Percentiles rank a stretch among this genome's conserved stretches.
phyloP scores from a whole-genome alignment of 2,888 invertebrate genomes.

The Cheilosia vernalis region DNA sequence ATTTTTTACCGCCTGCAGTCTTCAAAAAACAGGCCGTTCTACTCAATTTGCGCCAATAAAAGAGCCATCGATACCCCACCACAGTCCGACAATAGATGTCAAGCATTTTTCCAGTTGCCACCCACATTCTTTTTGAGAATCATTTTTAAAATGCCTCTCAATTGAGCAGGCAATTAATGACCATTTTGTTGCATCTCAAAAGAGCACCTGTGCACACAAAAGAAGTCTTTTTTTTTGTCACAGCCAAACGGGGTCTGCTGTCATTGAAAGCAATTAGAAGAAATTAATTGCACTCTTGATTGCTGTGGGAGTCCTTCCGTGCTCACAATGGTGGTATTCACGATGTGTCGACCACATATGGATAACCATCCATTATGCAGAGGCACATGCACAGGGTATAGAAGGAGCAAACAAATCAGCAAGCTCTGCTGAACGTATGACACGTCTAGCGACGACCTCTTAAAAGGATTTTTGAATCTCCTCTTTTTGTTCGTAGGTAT shows the following conservation, averaged over 20 bases:
- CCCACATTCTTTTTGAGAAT: too few species aligned
- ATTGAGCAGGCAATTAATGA: too few species aligned
- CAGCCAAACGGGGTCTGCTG: not conserved
- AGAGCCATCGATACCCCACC: too few species aligned
- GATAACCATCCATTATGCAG: slow-evolving; percentile 14
- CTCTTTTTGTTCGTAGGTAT: slow-evolving; percentile 1
- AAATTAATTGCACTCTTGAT: slow-evolving; percentile 67
- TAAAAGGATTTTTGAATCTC: slow-evolving; percentile 17
- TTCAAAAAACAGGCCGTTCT: too few species aligned
- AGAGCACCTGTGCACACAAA: not conserved
- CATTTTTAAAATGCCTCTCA: too few species aligned
- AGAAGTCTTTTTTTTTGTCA: not conserved
- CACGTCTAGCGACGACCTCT: slow-evolving; percentile 43
- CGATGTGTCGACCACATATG: slow-evolving; percentile 21
- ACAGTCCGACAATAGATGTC: too few species aligned
- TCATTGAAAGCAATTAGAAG: slow-evolving; percentile 56
- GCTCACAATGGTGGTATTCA: slow-evolving; percentile 4
- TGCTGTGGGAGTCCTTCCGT: slow-evolving; percentile 2
- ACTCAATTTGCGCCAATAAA: too few species aligned
- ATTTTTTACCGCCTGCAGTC: too few species aligned
- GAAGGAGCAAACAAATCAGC: slow-evolving; percentile 16
- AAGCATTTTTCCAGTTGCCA: too few species aligned
- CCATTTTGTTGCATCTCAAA: slow-evolving; percentile 1
- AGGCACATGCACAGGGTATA: not conserved
- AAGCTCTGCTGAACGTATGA: slow-evolving; percentile 38